These are phyloP conservation scores for Caenorhabditis sp. DNA, from an alignment of 2,888 invertebrate species.

Conservation along the genomic window DNA sequence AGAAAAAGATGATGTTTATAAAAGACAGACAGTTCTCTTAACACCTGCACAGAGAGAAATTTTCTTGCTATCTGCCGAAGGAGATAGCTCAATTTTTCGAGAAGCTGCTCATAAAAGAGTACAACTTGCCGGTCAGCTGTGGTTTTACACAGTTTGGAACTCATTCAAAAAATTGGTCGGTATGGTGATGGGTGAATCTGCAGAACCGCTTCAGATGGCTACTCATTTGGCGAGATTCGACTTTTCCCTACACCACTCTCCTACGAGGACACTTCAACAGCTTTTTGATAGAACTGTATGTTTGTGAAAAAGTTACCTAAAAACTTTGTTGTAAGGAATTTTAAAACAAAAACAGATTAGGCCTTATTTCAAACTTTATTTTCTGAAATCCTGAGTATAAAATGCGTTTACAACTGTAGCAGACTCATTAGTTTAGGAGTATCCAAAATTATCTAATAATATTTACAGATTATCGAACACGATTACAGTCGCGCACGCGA, in stretches of 20 bases:
- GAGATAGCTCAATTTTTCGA: slow-evolving; percentile 35
- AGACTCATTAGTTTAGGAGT: no score
- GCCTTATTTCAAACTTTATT: no score
- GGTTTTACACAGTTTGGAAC: slow-evolving; percentile 50
- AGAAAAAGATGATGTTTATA: slow-evolving; percentile 33
- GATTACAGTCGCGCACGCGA: slow-evolving; percentile 45
- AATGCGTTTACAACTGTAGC: no score
- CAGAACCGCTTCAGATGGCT: slow-evolving; percentile 52
- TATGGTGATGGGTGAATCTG: slow-evolving; percentile 58
- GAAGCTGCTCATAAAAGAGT: slow-evolving; percentile 49
- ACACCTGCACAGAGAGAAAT: slow-evolving; percentile 46
- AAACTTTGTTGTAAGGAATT: no score
- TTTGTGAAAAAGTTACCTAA: no score
- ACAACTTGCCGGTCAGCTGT: slow-evolving; percentile 40
- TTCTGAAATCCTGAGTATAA: no score
- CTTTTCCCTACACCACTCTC: slow-evolving; percentile 47
- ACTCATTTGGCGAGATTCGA: slow-evolving; percentile 48
- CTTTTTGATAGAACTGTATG: slow-evolving; percentile 55
- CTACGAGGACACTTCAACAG: slow-evolving; percentile 52
- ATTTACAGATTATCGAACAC: slow-evolving; percentile 42
- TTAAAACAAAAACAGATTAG: no score
- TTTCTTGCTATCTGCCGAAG: slow-evolving; percentile 46
- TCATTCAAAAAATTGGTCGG: slow-evolving; percentile 51
- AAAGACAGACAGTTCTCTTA: slow-evolving; percentile 36
- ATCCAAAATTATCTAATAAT: neutral